A percentile compares a stretch with the other conserved stretches of the same genome.
Evolutionary conservation across 2,797 vertebrate species (phyloP).

Genomic region (Clamator glandarius): DNA sequence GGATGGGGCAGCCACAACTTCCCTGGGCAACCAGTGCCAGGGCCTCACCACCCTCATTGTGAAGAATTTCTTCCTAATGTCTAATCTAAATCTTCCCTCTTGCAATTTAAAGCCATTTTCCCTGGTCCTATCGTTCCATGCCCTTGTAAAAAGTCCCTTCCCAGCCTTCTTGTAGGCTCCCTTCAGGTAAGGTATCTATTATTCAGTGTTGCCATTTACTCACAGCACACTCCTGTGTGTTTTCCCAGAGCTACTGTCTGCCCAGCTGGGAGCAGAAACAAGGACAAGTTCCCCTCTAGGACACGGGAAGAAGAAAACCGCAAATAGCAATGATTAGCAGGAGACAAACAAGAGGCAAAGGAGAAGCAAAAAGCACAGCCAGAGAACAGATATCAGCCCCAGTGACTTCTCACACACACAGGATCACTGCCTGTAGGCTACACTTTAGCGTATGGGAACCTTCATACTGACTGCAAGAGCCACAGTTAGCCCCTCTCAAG

Average conservation of each 20-base stretch:
- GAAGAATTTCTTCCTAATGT: too few species aligned
- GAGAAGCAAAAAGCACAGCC: not conserved
- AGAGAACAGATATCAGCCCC: not conserved
- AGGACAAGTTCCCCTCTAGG: not conserved
- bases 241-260: not conserved
- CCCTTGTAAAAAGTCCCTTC: too few species aligned
- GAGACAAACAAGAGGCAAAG: not conserved
- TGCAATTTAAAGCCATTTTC: too few species aligned
- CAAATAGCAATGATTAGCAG: not conserved
- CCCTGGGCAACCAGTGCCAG: too few species aligned
- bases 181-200: too few species aligned
- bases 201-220: not conserved
- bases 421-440: not conserved
- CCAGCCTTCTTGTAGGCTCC: too few species aligned
- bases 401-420: not conserved
- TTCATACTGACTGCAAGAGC: not conserved
- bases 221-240: not conserved
- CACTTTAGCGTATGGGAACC: not conserved
- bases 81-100: too few species aligned
- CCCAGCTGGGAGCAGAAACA: not conserved
- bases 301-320: not conserved
- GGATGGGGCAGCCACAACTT: too few species aligned
- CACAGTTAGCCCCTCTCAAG: not conserved
- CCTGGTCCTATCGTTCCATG: too few species aligned
- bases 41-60: too few species aligned